Base-by-base conservation (phyloP, 2,797 vertebrate species). In the Fringilla coelebs region DNA sequence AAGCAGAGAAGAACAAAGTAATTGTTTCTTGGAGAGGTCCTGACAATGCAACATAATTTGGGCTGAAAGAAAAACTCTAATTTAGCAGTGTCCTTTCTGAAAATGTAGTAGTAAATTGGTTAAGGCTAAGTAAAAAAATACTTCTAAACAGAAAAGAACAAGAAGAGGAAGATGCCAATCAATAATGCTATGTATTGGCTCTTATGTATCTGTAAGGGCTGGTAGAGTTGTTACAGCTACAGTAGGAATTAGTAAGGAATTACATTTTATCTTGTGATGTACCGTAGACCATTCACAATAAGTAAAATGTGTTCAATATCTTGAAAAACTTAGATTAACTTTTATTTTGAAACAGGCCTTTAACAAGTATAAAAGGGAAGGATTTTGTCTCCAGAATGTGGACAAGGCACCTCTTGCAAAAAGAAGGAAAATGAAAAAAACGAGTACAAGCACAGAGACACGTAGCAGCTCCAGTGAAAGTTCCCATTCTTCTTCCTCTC, bases 381-480 rank as follows among this genome's bases (percentile, higher is more conserved):
- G 99, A 48, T 99, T 99, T 97, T 99, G 99, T 93, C 98, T 99
- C n/a, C 99, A 99, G 97, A 99, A 99, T 7, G 99, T 99, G 77
- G 99, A 99, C 96, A 99, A 99, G 96, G 99, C 99, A 9, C 99
- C 99, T 8, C 97, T 99, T 87, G 99, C 99, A 28, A 99, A 99
- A 97, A 98, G 99, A 94, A 98, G 99, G 97, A 99, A 99, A 97
- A 99, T 99, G 99, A 99, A 99, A 91, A 99, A 99, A 97, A 99
- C 99, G 2, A 99, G 99, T 97, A 99, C 99, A 71, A 99, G 99
- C 96, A 99, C 99, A 7, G 99, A 99, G 96, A 99, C 99, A 4
- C 99, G 99, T 97, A 99, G 99, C 98, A 99, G 99, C 91, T 99
- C 99, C 89, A 99, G 99, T 46, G 99, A 99, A 97, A 99, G 99